Percentiles rank a stretch among this genome's conserved stretches.
These are phyloP conservation scores for Telmatochromis bifrenatus DNA, from an alignment of 2,113 vertebrate species.

Conservation along the genomic window DNA sequence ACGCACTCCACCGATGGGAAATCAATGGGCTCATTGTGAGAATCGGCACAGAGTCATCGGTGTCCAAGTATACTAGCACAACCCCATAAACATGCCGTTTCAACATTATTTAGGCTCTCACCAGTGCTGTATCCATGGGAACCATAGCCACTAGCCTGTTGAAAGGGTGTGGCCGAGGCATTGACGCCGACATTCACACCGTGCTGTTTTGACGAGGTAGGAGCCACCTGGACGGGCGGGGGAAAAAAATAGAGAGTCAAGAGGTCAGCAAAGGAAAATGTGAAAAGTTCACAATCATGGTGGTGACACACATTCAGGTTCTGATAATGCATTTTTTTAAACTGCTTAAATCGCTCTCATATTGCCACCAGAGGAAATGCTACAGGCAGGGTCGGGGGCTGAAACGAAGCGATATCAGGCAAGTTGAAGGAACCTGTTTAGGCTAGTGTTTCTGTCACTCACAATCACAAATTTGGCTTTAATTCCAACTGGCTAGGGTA, in stretches of 20 bases:
- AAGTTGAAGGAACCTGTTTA: neutral
- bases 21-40: neutral
- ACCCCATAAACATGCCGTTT: neutral
- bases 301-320: neutral
- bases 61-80: neutral
- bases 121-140: constrained; percentile 95
- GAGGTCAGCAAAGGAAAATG: neutral
- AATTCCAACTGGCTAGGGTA: neutral
- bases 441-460: neutral
- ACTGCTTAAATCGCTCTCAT: neutral
- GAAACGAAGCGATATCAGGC: neutral
- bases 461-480: neutral
- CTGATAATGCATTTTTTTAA: neutral
- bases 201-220: constrained; percentile 98
- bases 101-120: constrained; percentile 47
- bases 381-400: neutral
- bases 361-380: neutral
- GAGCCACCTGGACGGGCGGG: constrained; percentile 78
- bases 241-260: neutral
- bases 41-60: neutral
- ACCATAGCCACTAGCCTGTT: constrained; percentile 93
- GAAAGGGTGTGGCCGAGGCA: constrained; percentile 89
- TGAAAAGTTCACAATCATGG: neutral
- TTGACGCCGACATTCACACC: constrained; percentile 97
- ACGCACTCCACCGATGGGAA: neutral